Conservation (phyloP, 2,113 vertebrate species). For the Leucopsar rothschildi region DNA sequence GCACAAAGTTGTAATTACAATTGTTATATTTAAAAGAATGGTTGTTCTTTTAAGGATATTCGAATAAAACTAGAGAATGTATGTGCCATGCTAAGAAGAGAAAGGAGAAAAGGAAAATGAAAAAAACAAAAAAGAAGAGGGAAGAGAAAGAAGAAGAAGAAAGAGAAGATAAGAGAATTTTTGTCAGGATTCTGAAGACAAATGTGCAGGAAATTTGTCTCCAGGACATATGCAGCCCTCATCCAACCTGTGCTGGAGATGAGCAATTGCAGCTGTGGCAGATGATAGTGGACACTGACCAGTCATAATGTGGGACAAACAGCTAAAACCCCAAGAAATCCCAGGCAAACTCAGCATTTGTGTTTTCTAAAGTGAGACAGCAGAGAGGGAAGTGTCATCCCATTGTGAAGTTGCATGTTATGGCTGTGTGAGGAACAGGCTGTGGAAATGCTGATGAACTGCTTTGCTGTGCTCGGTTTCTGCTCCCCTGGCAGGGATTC, state of each 20-base stretch:
- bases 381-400: not conserved
- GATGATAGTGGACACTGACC: not conserved
- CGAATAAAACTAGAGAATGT: not conserved
- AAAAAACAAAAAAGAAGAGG: not conserved
- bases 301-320: not conserved
- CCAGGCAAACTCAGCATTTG: not conserved
- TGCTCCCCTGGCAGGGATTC: not conserved
- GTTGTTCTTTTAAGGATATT: not conserved
- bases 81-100: rapidly evolving
- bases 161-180: not conserved
- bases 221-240: not conserved
- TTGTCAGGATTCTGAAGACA: not conserved
- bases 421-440: not conserved
- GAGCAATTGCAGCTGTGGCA: not conserved
- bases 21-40: not conserved
- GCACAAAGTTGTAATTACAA: not conserved
- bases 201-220: not conserved
- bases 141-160: too few relatives aligned
- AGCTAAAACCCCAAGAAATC: not conserved
- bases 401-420: not conserved
- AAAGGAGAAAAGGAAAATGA: too few relatives aligned
- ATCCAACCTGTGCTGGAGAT: not conserved
- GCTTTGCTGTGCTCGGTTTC: not conserved
- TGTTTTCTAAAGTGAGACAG: not conserved
- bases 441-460: not conserved